phyloP scores from a whole-genome alignment of 2,113 vertebrate genomes.

The Charina bottae region DNA sequence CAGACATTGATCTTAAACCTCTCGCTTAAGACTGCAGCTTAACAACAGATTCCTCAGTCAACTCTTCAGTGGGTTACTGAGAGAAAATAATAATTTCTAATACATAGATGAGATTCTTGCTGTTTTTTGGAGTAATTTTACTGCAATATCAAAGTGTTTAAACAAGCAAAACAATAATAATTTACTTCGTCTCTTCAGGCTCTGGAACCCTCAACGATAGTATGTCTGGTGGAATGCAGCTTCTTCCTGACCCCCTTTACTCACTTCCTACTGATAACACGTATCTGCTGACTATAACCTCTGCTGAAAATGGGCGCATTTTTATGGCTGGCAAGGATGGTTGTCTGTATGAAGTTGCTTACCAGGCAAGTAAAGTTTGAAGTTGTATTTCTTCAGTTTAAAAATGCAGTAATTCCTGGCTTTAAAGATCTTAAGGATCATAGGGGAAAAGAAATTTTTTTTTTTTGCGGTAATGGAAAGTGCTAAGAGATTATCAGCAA shows the following conservation, averaged over 20 bases:
- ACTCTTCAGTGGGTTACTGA: not conserved
- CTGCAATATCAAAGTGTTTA: not conserved
- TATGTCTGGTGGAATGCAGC: constrained; percentile 92
- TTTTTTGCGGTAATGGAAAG: not conserved
- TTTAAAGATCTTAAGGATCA: not conserved
- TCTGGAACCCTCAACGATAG: constrained; percentile 86
- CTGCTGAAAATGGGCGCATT: constrained; percentile 90
- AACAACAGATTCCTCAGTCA: not conserved
- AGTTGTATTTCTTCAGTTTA: not conserved
- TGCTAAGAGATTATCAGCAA: not conserved
- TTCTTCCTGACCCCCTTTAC: constrained; percentile 94
- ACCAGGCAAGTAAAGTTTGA: constrained; percentile 76
- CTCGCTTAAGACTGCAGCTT: not conserved
- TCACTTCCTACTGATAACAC: constrained; percentile 97
- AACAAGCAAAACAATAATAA: not conserved
- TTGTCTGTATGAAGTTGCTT: constrained; percentile 96
- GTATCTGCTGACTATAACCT: constrained; percentile 89
- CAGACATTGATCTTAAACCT: not conserved
- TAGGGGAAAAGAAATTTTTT: not conserved
- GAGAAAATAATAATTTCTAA: not conserved
- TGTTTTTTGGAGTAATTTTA: not conserved
- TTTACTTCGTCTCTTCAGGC: constrained; percentile 59
- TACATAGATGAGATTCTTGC: not conserved
- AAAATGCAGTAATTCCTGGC: not conserved
- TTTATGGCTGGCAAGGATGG: constrained; percentile 97